A percentile compares a stretch with the other conserved stretches of the same genome.
phyloP scores from a whole-genome alignment of 2,113 vertebrate genomes.

The Hemichromis elongatus region DNA sequence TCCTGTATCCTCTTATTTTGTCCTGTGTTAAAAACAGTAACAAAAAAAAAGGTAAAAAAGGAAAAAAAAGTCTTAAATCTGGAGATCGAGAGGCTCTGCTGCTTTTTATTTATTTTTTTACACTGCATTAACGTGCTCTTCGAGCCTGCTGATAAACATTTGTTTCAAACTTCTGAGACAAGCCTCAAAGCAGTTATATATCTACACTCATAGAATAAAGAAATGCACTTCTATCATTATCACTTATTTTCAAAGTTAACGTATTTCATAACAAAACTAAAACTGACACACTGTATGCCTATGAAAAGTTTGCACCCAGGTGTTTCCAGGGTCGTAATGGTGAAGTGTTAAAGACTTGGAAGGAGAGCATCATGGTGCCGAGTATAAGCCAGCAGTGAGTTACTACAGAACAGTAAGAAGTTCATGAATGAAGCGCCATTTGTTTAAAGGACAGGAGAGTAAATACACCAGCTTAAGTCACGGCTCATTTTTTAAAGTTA shows the following conservation, averaged over 20 bases:
- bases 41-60: not conserved
- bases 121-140: not conserved
- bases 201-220: not conserved
- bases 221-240: not conserved
- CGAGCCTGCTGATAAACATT: not conserved
- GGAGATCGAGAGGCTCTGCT: not conserved
- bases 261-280: not conserved
- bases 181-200: not conserved
- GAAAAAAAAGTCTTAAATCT: not conserved
- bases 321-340: not conserved
- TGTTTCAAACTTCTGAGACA: not conserved
- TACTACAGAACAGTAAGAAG: not conserved
- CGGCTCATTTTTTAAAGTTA: not conserved
- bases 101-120: not conserved
- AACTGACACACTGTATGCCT: not conserved
- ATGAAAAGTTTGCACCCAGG: not conserved
- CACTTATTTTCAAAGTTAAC: not conserved
- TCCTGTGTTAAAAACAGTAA: conserved; percentile 1
- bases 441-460: not conserved
- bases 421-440: not conserved
- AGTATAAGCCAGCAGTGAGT: not conserved
- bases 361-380: not conserved
- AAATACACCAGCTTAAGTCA: not conserved
- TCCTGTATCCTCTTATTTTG: not conserved
- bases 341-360: not conserved